These are phyloP conservation scores for Idaea dimidiata DNA, from an alignment of 2,888 invertebrate species.

Conservation along the genomic window DNA sequence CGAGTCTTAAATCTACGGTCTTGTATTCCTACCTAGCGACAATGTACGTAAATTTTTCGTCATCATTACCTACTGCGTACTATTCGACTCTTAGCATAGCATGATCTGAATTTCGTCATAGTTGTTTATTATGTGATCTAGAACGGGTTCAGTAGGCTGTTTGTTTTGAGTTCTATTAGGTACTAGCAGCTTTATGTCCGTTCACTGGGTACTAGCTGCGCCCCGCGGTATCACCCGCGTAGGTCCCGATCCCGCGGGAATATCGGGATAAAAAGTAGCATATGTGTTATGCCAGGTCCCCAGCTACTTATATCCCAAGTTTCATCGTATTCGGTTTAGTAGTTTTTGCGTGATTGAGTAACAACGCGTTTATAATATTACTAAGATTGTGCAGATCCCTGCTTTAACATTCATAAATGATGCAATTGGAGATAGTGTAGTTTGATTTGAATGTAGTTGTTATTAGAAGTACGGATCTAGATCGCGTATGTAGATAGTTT, in stretches of 20 bases:
- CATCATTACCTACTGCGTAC: not conserved
- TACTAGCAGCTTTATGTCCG: too few species aligned
- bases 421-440: not conserved
- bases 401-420: not conserved
- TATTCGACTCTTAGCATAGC: slow-evolving; percentile 11
- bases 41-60: not conserved
- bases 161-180: slow-evolving; percentile 2
- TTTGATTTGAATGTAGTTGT: not conserved
- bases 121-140: slow-evolving; percentile 8
- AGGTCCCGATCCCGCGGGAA: too few species aligned
- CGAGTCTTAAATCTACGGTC: not conserved
- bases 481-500: too few species aligned
- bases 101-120: slow-evolving; percentile 16
- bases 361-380: too few species aligned
- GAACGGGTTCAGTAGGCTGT: slow-evolving; percentile 4
- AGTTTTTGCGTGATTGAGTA: too few species aligned
- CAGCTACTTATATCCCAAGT: too few species aligned
- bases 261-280: too few species aligned
- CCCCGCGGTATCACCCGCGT: too few species aligned
- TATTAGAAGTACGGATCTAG: not conserved
- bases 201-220: too few species aligned
- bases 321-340: too few species aligned
- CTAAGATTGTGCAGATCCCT: not conserved
- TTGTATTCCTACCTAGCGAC: not conserved
- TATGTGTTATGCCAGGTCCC: too few species aligned